Evolutionary conservation across 1,140 invertebrate genomes (phyloP).

Genomic region (Liolophura sinensis): DNA sequence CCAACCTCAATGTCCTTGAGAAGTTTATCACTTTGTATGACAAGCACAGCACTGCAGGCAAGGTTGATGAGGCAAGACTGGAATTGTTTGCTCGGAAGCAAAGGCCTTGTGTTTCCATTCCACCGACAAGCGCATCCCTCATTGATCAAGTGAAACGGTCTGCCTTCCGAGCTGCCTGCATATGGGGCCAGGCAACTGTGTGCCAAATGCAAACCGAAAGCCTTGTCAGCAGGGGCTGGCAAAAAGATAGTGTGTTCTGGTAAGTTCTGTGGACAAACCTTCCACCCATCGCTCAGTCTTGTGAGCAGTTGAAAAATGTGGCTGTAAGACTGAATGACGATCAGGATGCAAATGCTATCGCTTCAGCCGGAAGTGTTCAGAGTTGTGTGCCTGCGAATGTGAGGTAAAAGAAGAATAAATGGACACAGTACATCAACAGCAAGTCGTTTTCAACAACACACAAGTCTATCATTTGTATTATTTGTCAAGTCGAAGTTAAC

Average conservation of each 20-base stretch:
- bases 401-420: too few species aligned
- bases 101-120: slow-evolving; percentile 11
- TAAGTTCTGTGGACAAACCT: neutral
- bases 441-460: too few species aligned
- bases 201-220: too few species aligned
- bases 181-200: slow-evolving; percentile 8
- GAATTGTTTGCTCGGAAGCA: slow-evolving; percentile 20
- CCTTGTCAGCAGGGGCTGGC: neutral
- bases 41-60: slow-evolving; percentile 7
- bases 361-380: neutral
- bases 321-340: slow-evolving; percentile 1
- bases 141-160: slow-evolving; percentile 8
- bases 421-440: too few species aligned
- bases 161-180: neutral
- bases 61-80: slow-evolving; percentile 13
- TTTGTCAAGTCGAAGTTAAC: too few species aligned
- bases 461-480: too few species aligned
- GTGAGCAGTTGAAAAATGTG: slow-evolving; percentile 3
- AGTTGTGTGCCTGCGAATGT: slow-evolving; percentile 6
- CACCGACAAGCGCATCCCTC: slow-evolving; percentile 8
- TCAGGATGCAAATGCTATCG: slow-evolving; percentile 3
- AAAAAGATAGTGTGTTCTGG: neutral
- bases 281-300: neutral
- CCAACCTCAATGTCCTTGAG: neutral
- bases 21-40: slow-evolving; percentile 13